Base-by-base conservation (phyloP, 2,797 vertebrate species). In the Steatocranus sp. region DNA sequence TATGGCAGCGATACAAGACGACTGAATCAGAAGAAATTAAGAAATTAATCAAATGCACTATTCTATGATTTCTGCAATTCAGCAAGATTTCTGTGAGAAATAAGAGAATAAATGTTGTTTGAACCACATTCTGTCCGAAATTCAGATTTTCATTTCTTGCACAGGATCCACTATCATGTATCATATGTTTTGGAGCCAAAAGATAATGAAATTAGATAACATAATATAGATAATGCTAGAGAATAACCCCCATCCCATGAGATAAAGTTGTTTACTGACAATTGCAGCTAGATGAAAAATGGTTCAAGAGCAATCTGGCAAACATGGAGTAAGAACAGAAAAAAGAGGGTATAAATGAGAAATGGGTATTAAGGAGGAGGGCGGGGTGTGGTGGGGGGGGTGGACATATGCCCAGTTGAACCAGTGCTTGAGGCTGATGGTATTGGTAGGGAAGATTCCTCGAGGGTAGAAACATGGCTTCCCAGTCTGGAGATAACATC, bases 401-500 rank as follows among this genome's bases (percentile, higher is more conserved):
- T 87, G 80, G 88, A 85, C 86, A 85, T 68, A 84, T 63, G 79
- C 83, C 90, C 89, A 85, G 84, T 86, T 32, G 17, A 86, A 87
- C 84, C 87, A 91, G 79, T 15, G 85, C 87, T 87, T 77, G 68
- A 82, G 83, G 89, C 75, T 87, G 83, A 80, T 81, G 81, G 79
- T 81, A 56, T 75, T 79, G 84, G 78, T 78, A 48, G 74, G 89
- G 83, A 86, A 80, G 80, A 87, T 82, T 90, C 92, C 94, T 92
- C 79, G 66, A 83, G 91, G 91, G 89, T 83, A 85, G 81, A 91
- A 94, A 94, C 90, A 88, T 87, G 88, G 93, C 91, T 94, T 92
- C 92, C 92, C 90, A 93, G 94, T 93, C 90, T 84, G 75, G 87
- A 91, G 95, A 96, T 96, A 96, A 95, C 94, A 94, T 96, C 89